Percentiles rank a stretch among this genome's conserved stretches.
phyloP scores from a whole-genome alignment of 2,888 invertebrate genomes.

The Gymnosoma rotundatum region DNA sequence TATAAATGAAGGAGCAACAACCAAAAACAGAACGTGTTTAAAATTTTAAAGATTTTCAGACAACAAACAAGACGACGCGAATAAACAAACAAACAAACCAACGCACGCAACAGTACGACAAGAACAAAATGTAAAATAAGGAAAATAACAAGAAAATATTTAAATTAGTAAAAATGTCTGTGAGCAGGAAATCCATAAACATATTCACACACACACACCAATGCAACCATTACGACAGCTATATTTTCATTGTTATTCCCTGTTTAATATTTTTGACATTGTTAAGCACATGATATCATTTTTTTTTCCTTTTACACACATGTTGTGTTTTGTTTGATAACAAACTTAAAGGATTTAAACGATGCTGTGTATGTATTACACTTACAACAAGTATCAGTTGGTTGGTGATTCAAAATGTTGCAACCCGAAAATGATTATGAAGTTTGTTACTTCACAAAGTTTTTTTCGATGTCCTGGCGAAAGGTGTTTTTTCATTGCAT shows the following conservation, averaged over 20 bases:
- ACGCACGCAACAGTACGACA: not conserved
- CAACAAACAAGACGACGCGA: slow-evolving; percentile 1
- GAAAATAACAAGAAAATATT: slow-evolving; percentile 27
- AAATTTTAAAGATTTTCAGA: slow-evolving; percentile 35
- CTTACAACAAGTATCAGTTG: slow-evolving; percentile 43
- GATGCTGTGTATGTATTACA: not conserved
- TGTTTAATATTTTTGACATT: slow-evolving; percentile 41
- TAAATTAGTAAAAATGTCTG: slow-evolving; percentile 51
- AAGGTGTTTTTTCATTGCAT: slow-evolving; percentile 57
- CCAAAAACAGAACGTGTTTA: slow-evolving; percentile 54
- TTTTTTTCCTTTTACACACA: slow-evolving; percentile 1
- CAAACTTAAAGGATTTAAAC: not conserved
- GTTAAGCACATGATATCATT: slow-evolving; percentile 33
- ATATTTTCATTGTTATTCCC: slow-evolving; percentile 27
- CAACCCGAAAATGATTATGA: slow-evolving; percentile 30
- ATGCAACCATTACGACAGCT: not conserved
- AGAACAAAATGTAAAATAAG: not conserved
- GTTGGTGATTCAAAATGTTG: slow-evolving; percentile 20
- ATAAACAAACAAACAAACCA: not conserved
- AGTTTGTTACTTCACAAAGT: slow-evolving; percentile 53
- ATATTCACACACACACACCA: not conserved
- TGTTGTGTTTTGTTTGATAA: slow-evolving; percentile 67
- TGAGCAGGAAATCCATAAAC: not conserved
- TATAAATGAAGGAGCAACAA: slow-evolving; percentile 27
- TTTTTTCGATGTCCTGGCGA: slow-evolving; percentile 24